Conservation (phyloP, 2,888 invertebrate species). For the Zhengitettix transpicula region DNA sequence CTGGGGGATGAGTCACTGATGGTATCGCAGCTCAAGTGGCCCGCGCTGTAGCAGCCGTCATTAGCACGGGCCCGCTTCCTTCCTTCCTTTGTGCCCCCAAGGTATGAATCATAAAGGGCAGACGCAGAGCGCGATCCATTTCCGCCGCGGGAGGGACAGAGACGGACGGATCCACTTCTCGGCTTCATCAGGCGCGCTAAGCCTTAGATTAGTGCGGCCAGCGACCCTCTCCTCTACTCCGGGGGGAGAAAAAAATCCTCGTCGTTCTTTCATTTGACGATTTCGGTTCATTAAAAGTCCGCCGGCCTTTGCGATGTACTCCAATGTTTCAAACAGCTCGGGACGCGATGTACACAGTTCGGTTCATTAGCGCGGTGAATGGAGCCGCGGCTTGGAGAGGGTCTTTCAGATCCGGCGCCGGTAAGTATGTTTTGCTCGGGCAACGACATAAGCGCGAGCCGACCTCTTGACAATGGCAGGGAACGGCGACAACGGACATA, state of each 20-base stretch:
- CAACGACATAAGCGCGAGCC: too few relatives aligned
- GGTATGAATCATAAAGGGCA: background rate
- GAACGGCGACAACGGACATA: too few relatives aligned
- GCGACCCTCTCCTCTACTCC: background rate
- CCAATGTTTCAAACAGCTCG: background rate
- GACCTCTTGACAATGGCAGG: too few relatives aligned
- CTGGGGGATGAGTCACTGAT: background rate
- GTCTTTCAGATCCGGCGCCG: too few relatives aligned
- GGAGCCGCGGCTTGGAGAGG: background rate
- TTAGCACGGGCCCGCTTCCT: background rate
- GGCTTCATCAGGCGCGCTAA: background rate
- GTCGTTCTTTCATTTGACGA: background rate
- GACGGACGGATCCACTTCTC: background rate
- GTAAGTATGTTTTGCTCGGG: too few relatives aligned
- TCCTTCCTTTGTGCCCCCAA: background rate
- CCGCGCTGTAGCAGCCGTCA: background rate
- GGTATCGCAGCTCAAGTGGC: background rate
- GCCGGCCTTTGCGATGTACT: background rate
- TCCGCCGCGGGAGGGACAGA: background rate
- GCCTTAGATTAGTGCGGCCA: background rate
- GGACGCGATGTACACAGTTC: background rate
- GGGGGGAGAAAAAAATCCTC: background rate
- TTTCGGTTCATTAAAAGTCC: background rate
- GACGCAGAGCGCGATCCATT: background rate
- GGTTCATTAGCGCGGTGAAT: background rate